These are phyloP conservation scores for Geotrupes spiniger DNA, from an alignment of 2,888 invertebrate genomes.

Conservation along the genomic window DNA sequence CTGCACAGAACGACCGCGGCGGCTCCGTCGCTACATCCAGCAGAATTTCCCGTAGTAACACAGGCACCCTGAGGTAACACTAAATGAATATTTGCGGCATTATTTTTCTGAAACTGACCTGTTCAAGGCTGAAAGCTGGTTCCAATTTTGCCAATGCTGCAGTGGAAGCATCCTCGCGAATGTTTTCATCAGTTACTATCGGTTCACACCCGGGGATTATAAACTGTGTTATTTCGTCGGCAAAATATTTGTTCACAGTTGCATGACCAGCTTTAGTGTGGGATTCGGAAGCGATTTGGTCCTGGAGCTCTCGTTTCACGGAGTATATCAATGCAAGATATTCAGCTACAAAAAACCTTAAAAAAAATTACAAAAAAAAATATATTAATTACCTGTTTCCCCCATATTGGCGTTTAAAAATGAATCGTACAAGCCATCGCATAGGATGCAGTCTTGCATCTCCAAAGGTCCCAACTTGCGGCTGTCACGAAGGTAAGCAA, in stretches of 20 bases:
- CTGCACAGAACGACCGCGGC: conserved; percentile 78
- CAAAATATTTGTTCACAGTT: conserved; percentile 61
- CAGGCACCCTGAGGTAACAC: conserved; percentile 66
- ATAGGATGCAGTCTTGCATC: conserved; percentile 63
- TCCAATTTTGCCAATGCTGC: conserved; percentile 61
- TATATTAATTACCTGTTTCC: conserved; percentile 64
- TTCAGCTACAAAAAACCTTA: conserved; percentile 70
- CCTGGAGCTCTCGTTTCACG: conserved; percentile 68
- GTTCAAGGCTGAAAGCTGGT: conserved; percentile 61
- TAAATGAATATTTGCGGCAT: too few relatives aligned
- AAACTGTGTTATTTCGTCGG: conserved; percentile 70
- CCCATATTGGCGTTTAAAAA: conserved; percentile 76
- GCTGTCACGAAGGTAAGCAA: conserved; percentile 60
- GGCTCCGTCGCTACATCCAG: conserved; percentile 86
- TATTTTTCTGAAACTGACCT: too few relatives aligned
- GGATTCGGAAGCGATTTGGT: conserved; percentile 64
- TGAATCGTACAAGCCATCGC: conserved; percentile 65
- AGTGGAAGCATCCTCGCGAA: conserved; percentile 60
- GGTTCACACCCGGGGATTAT: conserved; percentile 2
- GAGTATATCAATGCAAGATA: conserved; percentile 67
- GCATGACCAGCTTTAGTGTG: conserved; percentile 65
- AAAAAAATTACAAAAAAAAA: too few relatives aligned
- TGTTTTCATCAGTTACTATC: conserved; percentile 64
- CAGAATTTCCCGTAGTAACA: conserved; percentile 77
- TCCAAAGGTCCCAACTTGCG: conserved; percentile 63